Evolutionary conservation across 2,888 invertebrate species (phyloP).

Genomic region (Sinotaia quadrata): DNA sequence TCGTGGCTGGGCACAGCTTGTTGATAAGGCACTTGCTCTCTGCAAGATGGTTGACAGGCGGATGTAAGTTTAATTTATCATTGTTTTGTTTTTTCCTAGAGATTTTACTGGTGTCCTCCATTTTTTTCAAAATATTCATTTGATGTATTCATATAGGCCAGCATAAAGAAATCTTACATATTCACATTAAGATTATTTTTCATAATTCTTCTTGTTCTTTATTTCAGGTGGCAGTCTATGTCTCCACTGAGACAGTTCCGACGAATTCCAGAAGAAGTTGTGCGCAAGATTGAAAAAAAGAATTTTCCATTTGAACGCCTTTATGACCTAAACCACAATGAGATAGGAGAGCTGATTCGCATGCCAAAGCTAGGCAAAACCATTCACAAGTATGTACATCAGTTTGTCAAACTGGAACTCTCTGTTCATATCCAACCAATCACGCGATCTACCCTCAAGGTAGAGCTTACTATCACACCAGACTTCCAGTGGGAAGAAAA

Average conservation of each 20-base stretch:
- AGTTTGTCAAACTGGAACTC: slow-evolving; percentile 91
- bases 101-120: neutral
- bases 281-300: slow-evolving; percentile 98
- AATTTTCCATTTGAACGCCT: slow-evolving; percentile 79
- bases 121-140: neutral
- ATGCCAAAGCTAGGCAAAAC: slow-evolving; percentile 91
- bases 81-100: neutral
- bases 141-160: neutral
- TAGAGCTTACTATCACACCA: slow-evolving; percentile 96
- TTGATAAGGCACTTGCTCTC: slow-evolving; percentile 93
- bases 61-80: slow-evolving; percentile 77
- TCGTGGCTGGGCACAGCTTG: slow-evolving; percentile 96
- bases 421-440: slow-evolving; percentile 98
- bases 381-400: slow-evolving; percentile 95
- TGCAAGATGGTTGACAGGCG: slow-evolving; percentile 99
- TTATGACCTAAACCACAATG: slow-evolving; percentile 96
- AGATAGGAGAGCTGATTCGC: slow-evolving; percentile 94
- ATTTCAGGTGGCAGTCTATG: slow-evolving; percentile 93
- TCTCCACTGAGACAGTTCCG: slow-evolving; percentile 96
- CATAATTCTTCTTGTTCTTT: neutral
- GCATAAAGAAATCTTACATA: neutral
- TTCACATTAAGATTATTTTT: no score
- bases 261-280: slow-evolving; percentile 96
- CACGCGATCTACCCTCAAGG: slow-evolving; percentile 87
- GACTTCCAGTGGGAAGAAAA: slow-evolving; percentile 99